Evolutionary conservation across 2,113 vertebrate genomes (phyloP).

Genomic region (Phoxinus phoxinus): DNA sequence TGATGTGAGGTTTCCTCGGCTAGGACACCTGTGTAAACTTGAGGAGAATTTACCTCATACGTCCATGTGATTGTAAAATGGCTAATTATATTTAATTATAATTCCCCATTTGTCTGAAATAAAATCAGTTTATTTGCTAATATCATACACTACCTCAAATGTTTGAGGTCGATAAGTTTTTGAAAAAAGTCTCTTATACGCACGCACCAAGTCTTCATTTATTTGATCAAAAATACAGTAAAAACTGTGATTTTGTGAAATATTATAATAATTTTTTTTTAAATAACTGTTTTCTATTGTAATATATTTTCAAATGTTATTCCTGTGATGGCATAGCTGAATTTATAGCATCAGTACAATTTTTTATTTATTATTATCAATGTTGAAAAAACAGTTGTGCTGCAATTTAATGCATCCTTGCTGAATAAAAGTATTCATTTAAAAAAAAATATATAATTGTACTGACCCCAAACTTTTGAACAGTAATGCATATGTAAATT

Average conservation of each 20-base stretch:
- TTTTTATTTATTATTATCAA: neutral
- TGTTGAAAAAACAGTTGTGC: neutral
- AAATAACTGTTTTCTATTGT: neutral
- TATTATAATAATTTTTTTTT: neutral
- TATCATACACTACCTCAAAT: neutral
- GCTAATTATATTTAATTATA: neutral
- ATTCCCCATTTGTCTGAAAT: neutral
- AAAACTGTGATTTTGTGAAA: neutral
- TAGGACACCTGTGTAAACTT: neutral
- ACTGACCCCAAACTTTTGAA: too few species aligned
- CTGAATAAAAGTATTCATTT: neutral
- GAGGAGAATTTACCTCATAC: neutral
- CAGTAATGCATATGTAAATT: neutral
- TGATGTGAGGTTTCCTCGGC: neutral
- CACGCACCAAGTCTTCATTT: neutral
- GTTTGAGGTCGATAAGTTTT: neutral
- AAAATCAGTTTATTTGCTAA: neutral
- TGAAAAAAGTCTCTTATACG: neutral
- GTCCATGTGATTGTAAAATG: neutral
- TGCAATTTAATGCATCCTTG: neutral
- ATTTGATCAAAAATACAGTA: neutral
- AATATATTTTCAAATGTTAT: neutral
- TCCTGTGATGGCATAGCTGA: neutral
- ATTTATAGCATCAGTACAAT: neutral
- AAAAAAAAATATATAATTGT: neutral